These are phyloP conservation scores for Actinernus sp. DNA, from an alignment of 92 coral and sea anemone genomes.

Conservation along the genomic window DNA sequence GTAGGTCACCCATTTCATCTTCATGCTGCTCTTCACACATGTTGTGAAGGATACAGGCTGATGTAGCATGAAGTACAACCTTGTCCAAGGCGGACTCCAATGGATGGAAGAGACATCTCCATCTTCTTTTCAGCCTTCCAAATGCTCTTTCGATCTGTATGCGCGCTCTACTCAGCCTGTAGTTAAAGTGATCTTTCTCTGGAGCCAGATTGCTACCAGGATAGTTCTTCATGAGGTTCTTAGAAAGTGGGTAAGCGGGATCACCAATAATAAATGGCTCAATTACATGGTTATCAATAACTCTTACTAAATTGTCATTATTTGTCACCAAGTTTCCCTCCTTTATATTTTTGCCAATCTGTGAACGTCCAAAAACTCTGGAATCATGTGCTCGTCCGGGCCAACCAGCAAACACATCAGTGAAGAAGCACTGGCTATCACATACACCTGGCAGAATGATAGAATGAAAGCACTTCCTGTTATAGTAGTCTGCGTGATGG, in stretches of 20 bases:
- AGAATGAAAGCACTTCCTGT: conserved; percentile 67
- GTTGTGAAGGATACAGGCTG: conserved; percentile 47
- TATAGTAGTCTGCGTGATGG: conserved; percentile 55
- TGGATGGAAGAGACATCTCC: conserved; percentile 29
- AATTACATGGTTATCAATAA: conserved; percentile 14
- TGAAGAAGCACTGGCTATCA: conserved; percentile 59
- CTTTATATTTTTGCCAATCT: conserved; percentile 38
- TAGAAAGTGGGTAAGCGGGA: conserved; percentile 70
- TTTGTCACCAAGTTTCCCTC: conserved; percentile 21
- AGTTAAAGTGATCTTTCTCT: conserved; percentile 62
- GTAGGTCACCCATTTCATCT: conserved; percentile 51
- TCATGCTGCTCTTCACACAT: conserved; percentile 41
- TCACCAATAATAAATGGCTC: conserved; percentile 54
- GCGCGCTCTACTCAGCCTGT: too few relatives aligned
- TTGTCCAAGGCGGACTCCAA: conserved; percentile 39
- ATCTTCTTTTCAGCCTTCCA: conserved; percentile 53
- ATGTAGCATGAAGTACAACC: conserved; percentile 34
- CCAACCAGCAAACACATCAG: conserved; percentile 75
- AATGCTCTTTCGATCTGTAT: conserved; percentile 52
- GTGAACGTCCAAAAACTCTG: conserved; percentile 40
- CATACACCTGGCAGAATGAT: conserved; percentile 72
- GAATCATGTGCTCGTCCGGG: conserved; percentile 67
- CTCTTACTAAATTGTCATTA: conserved; percentile 14
- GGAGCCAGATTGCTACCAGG: conserved; percentile 58
- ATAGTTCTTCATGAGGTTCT: conserved; percentile 60